These are phyloP conservation scores for Pseudochirops cupreus DNA, from an alignment of 2,797 vertebrate species.

Conservation along the genomic window DNA sequence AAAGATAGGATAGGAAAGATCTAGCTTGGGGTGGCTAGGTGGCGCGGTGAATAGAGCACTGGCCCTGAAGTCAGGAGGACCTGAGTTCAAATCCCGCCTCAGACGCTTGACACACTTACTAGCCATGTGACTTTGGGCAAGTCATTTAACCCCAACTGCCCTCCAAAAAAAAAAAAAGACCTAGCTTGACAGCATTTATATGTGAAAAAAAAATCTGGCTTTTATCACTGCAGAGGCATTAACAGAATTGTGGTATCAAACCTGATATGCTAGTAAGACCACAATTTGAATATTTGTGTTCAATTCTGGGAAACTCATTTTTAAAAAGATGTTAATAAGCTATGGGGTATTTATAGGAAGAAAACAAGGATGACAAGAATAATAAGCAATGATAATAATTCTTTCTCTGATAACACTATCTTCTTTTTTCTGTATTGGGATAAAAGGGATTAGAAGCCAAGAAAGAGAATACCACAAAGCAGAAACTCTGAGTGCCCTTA, in stretches of 20 bases:
- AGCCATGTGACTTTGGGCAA: no score
- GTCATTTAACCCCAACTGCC: no score
- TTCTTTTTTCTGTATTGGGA: neutral
- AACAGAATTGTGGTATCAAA: neutral
- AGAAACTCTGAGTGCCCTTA: neutral
- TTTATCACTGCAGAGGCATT: neutral
- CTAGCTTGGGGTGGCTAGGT: neutral
- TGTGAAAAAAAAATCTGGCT: neutral
- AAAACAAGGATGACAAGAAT: neutral
- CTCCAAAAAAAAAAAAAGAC: neutral
- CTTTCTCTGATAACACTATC: neutral
- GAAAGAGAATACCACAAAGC: neutral
- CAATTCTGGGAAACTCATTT: neutral
- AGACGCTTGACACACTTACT: no score
- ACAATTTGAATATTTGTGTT: neutral
- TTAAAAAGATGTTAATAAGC: neutral
- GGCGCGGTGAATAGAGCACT: no score
- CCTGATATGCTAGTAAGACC: neutral
- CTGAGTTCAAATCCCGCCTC: no score
- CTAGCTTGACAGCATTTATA: neutral
- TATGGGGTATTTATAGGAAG: neutral
- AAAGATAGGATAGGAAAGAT: neutral
- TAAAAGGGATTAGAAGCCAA: neutral
- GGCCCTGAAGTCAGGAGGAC: no score
- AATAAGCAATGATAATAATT: neutral